Base-by-base conservation (phyloP, 2,888 invertebrate species). In the Acleris holmiana region DNA sequence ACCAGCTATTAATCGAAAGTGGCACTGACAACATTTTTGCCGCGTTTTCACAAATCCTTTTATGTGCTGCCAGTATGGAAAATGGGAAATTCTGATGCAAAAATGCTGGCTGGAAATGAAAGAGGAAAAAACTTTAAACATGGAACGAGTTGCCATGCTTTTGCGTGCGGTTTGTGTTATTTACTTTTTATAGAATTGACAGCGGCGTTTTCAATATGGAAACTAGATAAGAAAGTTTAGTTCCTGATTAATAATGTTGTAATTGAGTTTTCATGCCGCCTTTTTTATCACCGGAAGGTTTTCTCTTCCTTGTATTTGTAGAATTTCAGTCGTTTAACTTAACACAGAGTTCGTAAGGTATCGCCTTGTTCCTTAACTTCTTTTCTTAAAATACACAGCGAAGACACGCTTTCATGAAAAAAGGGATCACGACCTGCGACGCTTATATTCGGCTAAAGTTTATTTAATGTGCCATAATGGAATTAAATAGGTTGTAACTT, bases 41-140 rank as follows among this genome's bases (percentile, higher is more conserved):
- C 72, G 73, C 73, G 83, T 83, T 84, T 84, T 82, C 83, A 84
- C 80, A 84, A 78, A 76, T 69, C 76, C 78, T 75, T 73, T 67
- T 75, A 72, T 49, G 62, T 35, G 63, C 58, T 51, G 65, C 68
- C 66, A 63, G 69, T 69, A 62, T 54, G 72, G 72, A 74, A 75
- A 74, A 72, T 68, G 72, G 69, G 72, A 72, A 73, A 76, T 71
- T 66, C 64, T 59, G 68, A 71, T 68, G 67, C 68, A 68, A 67
- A 68, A 69, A 69, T 64, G 62, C 53, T 53, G 70, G 68, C 69
- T 57, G 50, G 69, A 61, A 57, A 60, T 18, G 66, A 67, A 60
- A 65, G 63, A 67, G 64, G 60, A 67, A 69, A 68, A 58, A 64
- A 66, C 64, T 61, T 57, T 23, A 23, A 55, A 55, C 17, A 21